phyloP scores from a whole-genome alignment of 2,888 invertebrate species.

The Caenorhabditis macrosperma region DNA sequence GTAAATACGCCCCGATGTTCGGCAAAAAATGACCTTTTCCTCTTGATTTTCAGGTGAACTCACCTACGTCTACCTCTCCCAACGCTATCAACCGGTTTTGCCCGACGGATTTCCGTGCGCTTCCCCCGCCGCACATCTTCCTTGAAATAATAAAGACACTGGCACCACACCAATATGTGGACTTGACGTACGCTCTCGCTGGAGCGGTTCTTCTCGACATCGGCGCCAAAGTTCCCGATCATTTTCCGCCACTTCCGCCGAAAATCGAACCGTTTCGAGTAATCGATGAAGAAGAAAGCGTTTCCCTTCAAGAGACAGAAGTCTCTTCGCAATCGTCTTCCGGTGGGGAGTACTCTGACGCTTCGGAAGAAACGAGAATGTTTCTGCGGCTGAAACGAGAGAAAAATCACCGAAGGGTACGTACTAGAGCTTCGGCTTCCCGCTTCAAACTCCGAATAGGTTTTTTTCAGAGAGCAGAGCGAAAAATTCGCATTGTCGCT shows the following conservation, averaged over 20 bases:
- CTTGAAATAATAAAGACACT: conserved; percentile 39
- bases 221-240: conserved; percentile 30
- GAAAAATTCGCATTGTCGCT: conserved; percentile 18
- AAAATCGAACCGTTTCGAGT: conserved; percentile 47
- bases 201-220: conserved; percentile 38
- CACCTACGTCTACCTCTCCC: neutral
- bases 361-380: conserved; percentile 28
- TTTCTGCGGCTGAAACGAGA: neutral
- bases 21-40: neutral
- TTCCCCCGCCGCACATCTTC: conserved; percentile 54
- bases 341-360: conserved; percentile 54
- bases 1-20: neutral
- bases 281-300: conserved; percentile 2
- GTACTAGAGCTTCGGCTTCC: neutral
- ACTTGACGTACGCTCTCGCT: conserved; percentile 52
- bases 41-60: conserved; percentile 5
- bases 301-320: neutral
- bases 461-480: conserved; percentile 22
- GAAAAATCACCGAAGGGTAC: conserved; percentile 21
- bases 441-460: neutral
- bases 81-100: conserved; percentile 28
- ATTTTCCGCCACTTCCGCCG: conserved; percentile 48
- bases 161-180: conserved; percentile 53
- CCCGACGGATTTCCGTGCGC: conserved; percentile 41
- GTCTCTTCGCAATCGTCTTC: conserved; percentile 52